phyloP scores from a whole-genome alignment of 2,888 invertebrate species.

The Sesamia inferens region DNA sequence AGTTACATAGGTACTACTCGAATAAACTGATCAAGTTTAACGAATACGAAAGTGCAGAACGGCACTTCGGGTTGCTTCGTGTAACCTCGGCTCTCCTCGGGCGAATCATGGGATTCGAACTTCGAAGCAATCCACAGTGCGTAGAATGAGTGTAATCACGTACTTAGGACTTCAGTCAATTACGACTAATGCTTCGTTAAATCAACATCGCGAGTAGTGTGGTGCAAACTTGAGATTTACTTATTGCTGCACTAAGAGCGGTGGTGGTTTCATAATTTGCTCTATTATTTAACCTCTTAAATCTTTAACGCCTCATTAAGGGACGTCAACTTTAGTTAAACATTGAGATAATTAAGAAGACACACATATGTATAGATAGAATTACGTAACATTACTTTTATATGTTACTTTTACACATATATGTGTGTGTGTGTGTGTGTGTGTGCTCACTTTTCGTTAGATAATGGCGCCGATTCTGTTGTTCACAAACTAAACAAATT shows the following conservation, averaged over 20 bases:
- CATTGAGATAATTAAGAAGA: constrained; percentile 15
- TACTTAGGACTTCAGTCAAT: background rate
- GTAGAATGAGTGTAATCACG: background rate
- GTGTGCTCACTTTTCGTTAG: no score
- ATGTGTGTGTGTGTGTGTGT: background rate
- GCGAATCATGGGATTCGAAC: background rate
- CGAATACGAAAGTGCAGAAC: background rate
- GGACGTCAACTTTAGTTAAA: constrained; percentile 1
- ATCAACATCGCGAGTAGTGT: background rate
- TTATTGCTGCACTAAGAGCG: background rate
- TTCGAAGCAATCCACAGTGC: background rate
- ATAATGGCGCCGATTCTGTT: no score
- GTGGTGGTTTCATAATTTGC: background rate
- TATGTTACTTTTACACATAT: background rate
- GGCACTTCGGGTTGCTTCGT: background rate
- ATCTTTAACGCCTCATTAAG: background rate
- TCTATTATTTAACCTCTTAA: no score
- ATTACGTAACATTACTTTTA: constrained; percentile 14
- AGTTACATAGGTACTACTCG: background rate
- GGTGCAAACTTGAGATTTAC: background rate
- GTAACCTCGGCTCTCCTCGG: background rate
- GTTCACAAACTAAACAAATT: no score
- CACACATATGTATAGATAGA: background rate
- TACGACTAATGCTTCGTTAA: background rate
- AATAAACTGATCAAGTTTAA: no score